These are phyloP conservation scores for Tachysurus fulvidraco DNA, from an alignment of 2,113 vertebrate genomes.

Conservation along the genomic window DNA sequence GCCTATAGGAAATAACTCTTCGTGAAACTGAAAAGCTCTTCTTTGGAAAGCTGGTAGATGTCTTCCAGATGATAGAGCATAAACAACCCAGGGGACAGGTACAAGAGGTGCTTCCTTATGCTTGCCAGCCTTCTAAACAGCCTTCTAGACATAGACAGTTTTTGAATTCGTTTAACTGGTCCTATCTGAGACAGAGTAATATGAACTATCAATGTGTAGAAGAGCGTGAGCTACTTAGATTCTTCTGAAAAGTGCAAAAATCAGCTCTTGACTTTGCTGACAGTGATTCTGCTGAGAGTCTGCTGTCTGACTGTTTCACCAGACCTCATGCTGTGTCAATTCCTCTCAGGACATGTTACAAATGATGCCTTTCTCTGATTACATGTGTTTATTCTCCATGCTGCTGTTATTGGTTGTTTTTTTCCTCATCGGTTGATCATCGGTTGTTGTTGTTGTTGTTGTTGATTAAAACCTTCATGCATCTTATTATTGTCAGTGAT, in stretches of 20 bases:
- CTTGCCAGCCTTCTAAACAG: neutral
- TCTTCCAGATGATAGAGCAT: neutral
- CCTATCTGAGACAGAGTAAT: neutral
- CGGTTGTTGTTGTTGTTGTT: neutral
- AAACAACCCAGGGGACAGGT: neutral
- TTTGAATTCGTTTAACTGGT: neutral
- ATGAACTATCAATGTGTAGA: neutral
- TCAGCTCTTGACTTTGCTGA: neutral
- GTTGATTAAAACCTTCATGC: neutral
- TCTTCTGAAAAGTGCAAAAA: neutral
- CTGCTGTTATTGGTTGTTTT: neutral
- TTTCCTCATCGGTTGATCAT: neutral
- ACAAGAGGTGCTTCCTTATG: neutral
- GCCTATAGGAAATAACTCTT: neutral
- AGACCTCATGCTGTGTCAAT: neutral
- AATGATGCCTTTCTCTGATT: neutral
- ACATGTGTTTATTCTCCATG: neutral
- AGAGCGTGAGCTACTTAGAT: neutral
- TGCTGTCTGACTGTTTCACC: neutral
- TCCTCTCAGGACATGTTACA: neutral
- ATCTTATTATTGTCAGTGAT: neutral
- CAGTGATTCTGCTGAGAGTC: neutral
- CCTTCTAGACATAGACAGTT: neutral
- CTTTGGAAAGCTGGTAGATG: neutral
- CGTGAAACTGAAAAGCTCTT: neutral